Conservation (phyloP, 2,113 vertebrate species). For the Mustela lutreola region DNA sequence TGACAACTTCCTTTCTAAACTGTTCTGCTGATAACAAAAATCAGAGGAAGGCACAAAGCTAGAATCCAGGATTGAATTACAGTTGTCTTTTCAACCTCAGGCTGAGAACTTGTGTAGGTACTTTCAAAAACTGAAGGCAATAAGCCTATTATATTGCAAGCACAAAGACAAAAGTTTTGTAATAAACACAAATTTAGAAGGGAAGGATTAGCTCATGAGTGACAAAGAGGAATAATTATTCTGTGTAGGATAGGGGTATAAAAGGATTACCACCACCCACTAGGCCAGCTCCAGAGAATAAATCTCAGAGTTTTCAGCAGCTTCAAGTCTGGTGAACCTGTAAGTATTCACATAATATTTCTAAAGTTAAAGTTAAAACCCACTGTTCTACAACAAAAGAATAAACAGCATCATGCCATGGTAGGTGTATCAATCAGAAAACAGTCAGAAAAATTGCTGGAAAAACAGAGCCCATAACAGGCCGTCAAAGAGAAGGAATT, state of each 20-base stretch:
- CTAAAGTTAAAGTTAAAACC: constrained; percentile 76
- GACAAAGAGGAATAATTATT: constrained; percentile 80
- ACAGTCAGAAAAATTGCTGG: neutral
- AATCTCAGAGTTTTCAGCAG: constrained; percentile 64
- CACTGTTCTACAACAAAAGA: neutral
- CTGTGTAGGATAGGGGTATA: neutral
- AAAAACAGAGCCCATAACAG: neutral
- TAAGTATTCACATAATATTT: constrained; percentile 80
- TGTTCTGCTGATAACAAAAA: constrained; percentile 74
- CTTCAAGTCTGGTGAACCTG: constrained; percentile 58
- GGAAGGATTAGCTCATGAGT: constrained; percentile 72
- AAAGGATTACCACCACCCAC: constrained; percentile 75
- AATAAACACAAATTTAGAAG: constrained; percentile 83
- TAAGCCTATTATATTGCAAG: constrained; percentile 84
- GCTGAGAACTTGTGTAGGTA: constrained; percentile 68
- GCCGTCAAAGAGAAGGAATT: neutral
- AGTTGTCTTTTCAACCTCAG: constrained; percentile 51
- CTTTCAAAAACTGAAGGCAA: constrained; percentile 78
- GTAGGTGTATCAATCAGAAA: neutral
- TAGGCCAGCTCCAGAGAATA: constrained; percentile 67
- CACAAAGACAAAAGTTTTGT: constrained; percentile 81
- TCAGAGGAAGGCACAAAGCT: constrained; percentile 50
- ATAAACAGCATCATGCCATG: neutral
- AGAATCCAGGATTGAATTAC: neutral
- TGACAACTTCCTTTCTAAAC: constrained; percentile 56